Percentiles rank a stretch among this genome's conserved stretches.
Conservation (phyloP, 2,113 vertebrate species). For the Empidonax traillii region DNA sequence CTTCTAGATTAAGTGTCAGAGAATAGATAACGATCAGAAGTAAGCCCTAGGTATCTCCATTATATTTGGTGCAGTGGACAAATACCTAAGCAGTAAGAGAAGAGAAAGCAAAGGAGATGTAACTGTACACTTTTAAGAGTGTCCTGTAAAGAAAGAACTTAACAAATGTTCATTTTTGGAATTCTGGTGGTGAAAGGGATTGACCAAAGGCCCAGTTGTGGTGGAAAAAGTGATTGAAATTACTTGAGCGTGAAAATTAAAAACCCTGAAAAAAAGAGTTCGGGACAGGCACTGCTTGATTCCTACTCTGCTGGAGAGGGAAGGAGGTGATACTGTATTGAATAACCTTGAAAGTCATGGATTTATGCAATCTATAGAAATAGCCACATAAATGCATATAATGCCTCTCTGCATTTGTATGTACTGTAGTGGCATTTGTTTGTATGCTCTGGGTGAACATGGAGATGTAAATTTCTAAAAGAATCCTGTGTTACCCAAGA, state of each 20-base stretch:
- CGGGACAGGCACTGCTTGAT: not conserved
- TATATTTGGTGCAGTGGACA: not conserved
- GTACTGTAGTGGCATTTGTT: not conserved
- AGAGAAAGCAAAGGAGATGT: not conserved
- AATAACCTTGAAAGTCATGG: not conserved
- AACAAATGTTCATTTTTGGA: accelerated
- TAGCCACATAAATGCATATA: not conserved
- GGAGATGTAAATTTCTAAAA: not conserved
- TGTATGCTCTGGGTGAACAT: not conserved
- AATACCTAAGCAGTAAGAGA: not conserved
- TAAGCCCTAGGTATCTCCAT: not conserved
- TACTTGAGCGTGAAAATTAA: not conserved
- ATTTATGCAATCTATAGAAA: not conserved
- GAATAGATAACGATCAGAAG: not conserved
- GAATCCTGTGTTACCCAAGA: not conserved
- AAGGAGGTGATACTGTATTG: not conserved
- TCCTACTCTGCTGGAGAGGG: not conserved
- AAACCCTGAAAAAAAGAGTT: not conserved
- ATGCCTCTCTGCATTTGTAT: not conserved
- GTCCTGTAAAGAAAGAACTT: not conserved
- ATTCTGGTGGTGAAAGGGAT: not conserved
- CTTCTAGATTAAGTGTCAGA: not conserved
- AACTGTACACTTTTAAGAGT: not conserved
- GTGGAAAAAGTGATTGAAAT: not conserved
- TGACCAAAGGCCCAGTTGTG: not conserved